Evolutionary conservation across 1,140 invertebrate species (phyloP).

Genomic region (Lasioglossum albipes): DNA sequence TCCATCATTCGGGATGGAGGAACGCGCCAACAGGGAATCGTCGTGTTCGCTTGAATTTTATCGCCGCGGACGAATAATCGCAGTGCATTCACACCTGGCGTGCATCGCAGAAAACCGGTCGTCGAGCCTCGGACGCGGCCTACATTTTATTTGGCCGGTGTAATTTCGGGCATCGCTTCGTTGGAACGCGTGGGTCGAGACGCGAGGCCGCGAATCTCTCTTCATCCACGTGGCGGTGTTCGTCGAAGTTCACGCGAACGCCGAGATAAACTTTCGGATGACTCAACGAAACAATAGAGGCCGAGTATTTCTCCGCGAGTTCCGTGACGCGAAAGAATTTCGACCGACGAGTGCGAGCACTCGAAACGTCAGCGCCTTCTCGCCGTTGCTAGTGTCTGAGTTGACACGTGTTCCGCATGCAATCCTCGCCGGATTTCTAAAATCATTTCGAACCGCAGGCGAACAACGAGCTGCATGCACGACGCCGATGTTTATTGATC

Average conservation of each 20-base stretch:
- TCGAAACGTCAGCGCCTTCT: background rate
- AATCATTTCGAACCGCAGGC: background rate
- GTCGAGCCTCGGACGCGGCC: conserved; percentile 3
- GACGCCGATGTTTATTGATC: background rate
- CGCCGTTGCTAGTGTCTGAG: background rate
- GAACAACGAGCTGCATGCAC: too few species aligned
- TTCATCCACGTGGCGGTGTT: too few species aligned
- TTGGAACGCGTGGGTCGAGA: background rate
- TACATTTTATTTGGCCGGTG: conserved; percentile 32
- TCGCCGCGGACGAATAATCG: background rate
- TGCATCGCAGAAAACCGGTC: conserved; percentile 2
- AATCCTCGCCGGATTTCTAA: background rate
- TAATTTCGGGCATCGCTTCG: background rate
- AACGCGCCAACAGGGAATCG: background rate
- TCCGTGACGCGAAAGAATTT: background rate
- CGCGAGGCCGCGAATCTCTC: too few species aligned
- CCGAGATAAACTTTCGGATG: too few species aligned
- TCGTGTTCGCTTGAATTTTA: background rate
- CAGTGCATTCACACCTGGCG: conserved; percentile 46
- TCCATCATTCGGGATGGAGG: too few species aligned
- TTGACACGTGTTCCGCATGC: conserved; percentile 15
- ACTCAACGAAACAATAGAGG: too few species aligned
- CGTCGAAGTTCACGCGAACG: too few species aligned
- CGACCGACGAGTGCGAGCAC: background rate
- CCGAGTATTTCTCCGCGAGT: too few species aligned